These are phyloP conservation scores for Ericerus pela DNA, from an alignment of 1,140 invertebrate genomes.

Conservation along the genomic window DNA sequence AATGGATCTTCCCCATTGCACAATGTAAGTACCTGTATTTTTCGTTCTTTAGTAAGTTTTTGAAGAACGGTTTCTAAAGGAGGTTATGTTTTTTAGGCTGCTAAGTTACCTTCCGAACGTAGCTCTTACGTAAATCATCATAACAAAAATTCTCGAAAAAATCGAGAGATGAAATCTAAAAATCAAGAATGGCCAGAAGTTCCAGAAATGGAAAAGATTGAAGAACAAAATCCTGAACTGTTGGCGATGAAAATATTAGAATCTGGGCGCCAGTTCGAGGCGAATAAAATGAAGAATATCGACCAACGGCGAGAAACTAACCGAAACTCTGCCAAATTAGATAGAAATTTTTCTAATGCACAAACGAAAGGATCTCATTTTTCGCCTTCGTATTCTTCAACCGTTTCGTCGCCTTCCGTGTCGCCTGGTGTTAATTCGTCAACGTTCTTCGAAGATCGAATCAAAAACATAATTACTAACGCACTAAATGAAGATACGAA, in stretches of 20 bases:
- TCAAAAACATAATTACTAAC: slow-evolving; percentile 82
- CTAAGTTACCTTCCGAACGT: too few relatives aligned
- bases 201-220: slow-evolving; percentile 73
- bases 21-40: too few relatives aligned
- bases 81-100: too few relatives aligned
- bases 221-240: slow-evolving; percentile 79
- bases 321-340: slow-evolving; percentile 13
- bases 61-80: too few relatives aligned
- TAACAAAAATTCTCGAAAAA: slow-evolving; percentile 41
- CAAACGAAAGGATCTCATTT: slow-evolving; percentile 14
- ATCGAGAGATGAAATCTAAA: slow-evolving; percentile 52
- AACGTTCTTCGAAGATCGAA: slow-evolving; percentile 67
- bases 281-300: slow-evolving; percentile 42
- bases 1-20: slow-evolving; percentile 36
- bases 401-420: too few relatives aligned
- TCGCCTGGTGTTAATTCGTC: too few relatives aligned
- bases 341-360: slow-evolving; percentile 14
- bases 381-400: too few relatives aligned
- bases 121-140: too few relatives aligned
- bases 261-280: slow-evolving; percentile 71
- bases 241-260: slow-evolving; percentile 76
- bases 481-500: slow-evolving; percentile 71
- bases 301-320: slow-evolving; percentile 9
- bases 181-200: slow-evolving; percentile 83
- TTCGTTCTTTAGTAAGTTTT: too few relatives aligned